Conservation (phyloP, 1,140 invertebrate species). For the Cephus cinctus region DNA sequence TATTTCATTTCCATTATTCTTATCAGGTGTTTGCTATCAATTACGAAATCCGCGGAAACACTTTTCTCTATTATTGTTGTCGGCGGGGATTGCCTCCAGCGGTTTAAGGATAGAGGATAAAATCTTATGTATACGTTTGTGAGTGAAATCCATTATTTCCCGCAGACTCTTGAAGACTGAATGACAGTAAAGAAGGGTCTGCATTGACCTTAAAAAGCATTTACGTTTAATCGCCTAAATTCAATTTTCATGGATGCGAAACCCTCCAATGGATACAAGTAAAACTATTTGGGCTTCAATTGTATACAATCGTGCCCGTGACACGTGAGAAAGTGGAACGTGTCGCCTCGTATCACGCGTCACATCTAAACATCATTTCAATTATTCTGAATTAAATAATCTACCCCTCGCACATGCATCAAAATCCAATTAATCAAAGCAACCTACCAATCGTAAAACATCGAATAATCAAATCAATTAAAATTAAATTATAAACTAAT, state of each 20-base stretch:
- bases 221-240: too few relatives aligned
- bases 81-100: slow-evolving; percentile 7
- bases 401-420: too few relatives aligned
- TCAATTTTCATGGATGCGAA: too few relatives aligned
- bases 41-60: neutral
- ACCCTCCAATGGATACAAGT: slow-evolving; percentile 35
- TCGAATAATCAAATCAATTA: too few relatives aligned
- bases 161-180: slow-evolving; percentile 24
- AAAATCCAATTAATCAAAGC: too few relatives aligned
- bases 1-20: neutral
- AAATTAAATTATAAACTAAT: too few relatives aligned
- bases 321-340: slow-evolving; percentile 20
- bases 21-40: neutral
- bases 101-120: slow-evolving; percentile 35
- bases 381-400: too few relatives aligned
- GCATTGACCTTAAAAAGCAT: slow-evolving; percentile 45
- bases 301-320: slow-evolving; percentile 18
- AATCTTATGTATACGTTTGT: slow-evolving; percentile 38
- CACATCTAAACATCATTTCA: too few relatives aligned
- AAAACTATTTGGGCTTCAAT: slow-evolving; percentile 25
- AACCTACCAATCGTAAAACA: neutral
- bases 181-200: slow-evolving; percentile 26
- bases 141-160: slow-evolving; percentile 44
- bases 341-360: slow-evolving; percentile 2
- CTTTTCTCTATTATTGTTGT: too few relatives aligned